Evolutionary conservation across 30 jellyfish, hydroid and myxozoan species (phyloP).

Genomic region (Aurelia sp.): DNA sequence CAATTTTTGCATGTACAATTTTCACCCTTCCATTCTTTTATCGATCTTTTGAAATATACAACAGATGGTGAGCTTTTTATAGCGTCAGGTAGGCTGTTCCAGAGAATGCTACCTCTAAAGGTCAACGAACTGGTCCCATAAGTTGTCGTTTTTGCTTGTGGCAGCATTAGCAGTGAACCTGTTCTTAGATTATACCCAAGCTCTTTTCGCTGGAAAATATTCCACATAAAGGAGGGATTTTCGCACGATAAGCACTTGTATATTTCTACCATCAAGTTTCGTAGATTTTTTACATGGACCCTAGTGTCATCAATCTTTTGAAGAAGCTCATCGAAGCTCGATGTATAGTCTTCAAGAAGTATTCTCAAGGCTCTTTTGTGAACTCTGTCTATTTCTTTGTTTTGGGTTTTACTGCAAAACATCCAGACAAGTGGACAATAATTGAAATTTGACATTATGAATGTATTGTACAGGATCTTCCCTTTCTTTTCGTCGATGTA

Average conservation of each 20-base stretch:
- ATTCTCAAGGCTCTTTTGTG: constrained; percentile 49
- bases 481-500: constrained; percentile 19
- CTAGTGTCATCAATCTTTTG: constrained; percentile 19
- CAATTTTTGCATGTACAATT: constrained; percentile 54
- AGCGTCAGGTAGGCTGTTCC: constrained; percentile 53
- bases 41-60: constrained; percentile 19
- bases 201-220: constrained; percentile 24
- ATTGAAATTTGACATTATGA: constrained; percentile 47
- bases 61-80: constrained; percentile 17
- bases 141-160: too few relatives aligned
- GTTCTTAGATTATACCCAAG: constrained; percentile 28
- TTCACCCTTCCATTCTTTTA: constrained; percentile 61
- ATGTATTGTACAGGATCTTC: constrained; percentile 28
- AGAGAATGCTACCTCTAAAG: constrained; percentile 48
- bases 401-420: constrained; percentile 36
- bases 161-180: constrained; percentile 12
- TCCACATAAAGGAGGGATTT: constrained; percentile 45
- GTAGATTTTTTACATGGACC: constrained; percentile 43
- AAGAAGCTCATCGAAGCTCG: constrained; percentile 39
- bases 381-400: constrained; percentile 31
- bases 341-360: constrained; percentile 24
- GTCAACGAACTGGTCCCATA: too few relatives aligned
- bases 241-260: constrained; percentile 17
- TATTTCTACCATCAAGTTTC: constrained; percentile 35
- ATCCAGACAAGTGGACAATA: constrained; percentile 75